Base-by-base conservation (phyloP, 2,888 invertebrate genomes). In the Drosophila acutilabella region DNA sequence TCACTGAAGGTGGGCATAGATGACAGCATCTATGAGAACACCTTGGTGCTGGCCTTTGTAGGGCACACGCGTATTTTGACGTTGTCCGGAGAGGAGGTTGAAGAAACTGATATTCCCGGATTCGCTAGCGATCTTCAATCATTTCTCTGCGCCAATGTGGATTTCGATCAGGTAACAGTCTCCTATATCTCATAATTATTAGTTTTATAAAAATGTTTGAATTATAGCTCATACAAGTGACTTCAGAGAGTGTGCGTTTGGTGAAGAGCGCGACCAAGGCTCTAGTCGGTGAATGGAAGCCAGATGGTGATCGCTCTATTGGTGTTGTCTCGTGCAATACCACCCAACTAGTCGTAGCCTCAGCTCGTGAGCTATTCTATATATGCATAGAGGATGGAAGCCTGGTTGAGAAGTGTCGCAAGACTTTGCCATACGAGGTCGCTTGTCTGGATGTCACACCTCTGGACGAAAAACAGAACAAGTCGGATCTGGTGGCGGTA, bases 361-460 rank as follows among this genome's bases (percentile, higher is more conserved):
- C 96, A 11, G 98, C 98, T 0, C 96, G 96, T 61, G 96, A 96
- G 80, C 92, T 98, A n/a, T 97, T 95, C 91, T 97, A 97, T 90
- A 93, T 98, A 70, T 95, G 95, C 93, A 95, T 97, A 62, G 93
- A 94, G 67, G 94, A 94, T 45, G 94, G 95, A 44, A 94, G 94
- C 89, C 93, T 95, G 77, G 93, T 94, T 33, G 93, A 95, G 75
- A 95, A 94, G 88, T 94, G 95, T 2, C 94, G 95, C 77, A 95
- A 95, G 42, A 95, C 95, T 26, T 94, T 99, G 93, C 97, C 98
- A 26, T 96, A 98, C 89, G 99, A 99, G 93, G 97, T 99, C 45
- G 98, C 99, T 5, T 99, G 99, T 92, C 92, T 99, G 58, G 99
- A 99, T 93, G 95, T 99, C 52, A 97, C 97, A 2, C 97, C 98